Conservation (phyloP, 2,113 vertebrate species). For the Phyllostomus hastatus region DNA sequence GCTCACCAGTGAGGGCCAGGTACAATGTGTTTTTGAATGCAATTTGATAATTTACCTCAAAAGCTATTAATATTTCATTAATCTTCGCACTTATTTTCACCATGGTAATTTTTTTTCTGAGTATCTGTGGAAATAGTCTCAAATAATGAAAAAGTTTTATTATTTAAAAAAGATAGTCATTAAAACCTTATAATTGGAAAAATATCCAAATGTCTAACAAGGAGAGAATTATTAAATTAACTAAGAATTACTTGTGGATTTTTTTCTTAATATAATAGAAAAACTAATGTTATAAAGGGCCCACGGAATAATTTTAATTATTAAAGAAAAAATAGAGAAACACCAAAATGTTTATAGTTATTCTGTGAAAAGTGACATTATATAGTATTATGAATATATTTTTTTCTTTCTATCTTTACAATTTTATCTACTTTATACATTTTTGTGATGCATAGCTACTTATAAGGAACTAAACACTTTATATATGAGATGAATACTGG, state of each 20-base stretch:
- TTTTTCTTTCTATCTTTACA: not conserved
- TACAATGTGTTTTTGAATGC: not conserved
- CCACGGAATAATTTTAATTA: not conserved
- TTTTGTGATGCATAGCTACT: not conserved
- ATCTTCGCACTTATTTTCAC: not conserved
- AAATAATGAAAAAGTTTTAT: not conserved
- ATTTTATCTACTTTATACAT: not conserved
- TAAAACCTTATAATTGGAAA: not conserved
- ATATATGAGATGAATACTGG: not conserved
- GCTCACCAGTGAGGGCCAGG: not conserved
- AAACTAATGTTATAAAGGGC: not conserved
- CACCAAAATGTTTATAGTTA: not conserved
- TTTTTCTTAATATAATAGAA: not conserved
- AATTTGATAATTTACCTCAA: not conserved
- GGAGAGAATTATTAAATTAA: not conserved
- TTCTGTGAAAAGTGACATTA: not conserved
- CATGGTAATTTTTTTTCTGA: not conserved
- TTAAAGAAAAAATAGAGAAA: not conserved
- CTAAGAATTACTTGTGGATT: not conserved
- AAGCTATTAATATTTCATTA: not conserved
- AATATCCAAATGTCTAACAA: not conserved
- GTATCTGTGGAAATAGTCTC: not conserved
- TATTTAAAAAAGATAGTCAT: not conserved
- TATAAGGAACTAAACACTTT: not conserved
- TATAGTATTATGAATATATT: not conserved